Base-by-base conservation (phyloP, 1,140 invertebrate genomes). In the Stegodyphus dumicola region DNA sequence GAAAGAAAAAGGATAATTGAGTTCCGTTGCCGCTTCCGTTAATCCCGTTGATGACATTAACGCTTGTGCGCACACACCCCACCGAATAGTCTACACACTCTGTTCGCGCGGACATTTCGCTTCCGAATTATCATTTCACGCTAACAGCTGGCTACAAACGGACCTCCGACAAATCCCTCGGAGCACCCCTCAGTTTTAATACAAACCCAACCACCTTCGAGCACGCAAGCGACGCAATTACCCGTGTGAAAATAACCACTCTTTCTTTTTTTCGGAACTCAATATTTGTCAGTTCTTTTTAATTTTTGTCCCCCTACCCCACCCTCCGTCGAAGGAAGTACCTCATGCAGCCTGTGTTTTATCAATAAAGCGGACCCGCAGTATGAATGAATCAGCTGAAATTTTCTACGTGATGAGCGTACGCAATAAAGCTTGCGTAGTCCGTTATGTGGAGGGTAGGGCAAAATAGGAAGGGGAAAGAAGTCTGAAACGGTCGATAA, bases 11-110 rank as follows among this genome's bases (percentile, higher is more conserved):
- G 33, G 18, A 56, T 17, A 73, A 83, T 53, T 53, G 71, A 83
- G 80, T 83, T 83, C 80, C 80, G 78, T 64, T 79, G 52, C 9
- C 77, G 49, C 70, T 83, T 83, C 80, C 80, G 80, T 10, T 83
- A 83, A 70, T 83, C 80, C 60, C 71, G 60, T 83, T 83, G 80
- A 83, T 83, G 69, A 75, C 71, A 83, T 83, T 66, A 74, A 33
- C 33, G 33, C 33, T 33, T 33, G 33, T 33, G 60, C 70, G 17
- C 65, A 83, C 60, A 67, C 64, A 6, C 77, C 69, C 33, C 69
- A 48, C 69, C 10, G 5, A 71, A 10, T 49, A 33, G 1, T 49
- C 10, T 9, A 71, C 33, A 6, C 69, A 11, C 11, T 6, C 69
- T 18, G 33, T 33, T 71, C 10, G 18, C 69, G 33, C 51, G 49